Evolutionary conservation across 2,797 vertebrate genomes (phyloP).

Genomic region (Sternarchorhynchus goeldii): DNA sequence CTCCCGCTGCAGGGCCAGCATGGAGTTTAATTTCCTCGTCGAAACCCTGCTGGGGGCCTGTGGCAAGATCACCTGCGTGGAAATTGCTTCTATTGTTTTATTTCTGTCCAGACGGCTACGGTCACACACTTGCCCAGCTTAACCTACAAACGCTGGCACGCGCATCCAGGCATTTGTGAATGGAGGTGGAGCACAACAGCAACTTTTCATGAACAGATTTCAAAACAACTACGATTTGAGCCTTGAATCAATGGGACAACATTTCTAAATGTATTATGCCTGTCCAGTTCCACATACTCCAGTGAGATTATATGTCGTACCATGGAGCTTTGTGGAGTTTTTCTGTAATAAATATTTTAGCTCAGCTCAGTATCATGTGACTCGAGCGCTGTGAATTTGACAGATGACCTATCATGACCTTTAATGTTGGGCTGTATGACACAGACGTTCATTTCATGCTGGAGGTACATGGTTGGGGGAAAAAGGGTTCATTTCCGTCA

Average conservation of each 20-base stretch:
- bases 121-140: conserved; percentile 28
- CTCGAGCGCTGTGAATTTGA: conserved; percentile 29
- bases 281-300: background rate
- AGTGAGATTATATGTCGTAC: background rate
- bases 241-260: conserved; percentile 32
- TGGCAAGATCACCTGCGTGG: conserved; percentile 63
- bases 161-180: conserved; percentile 1
- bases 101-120: conserved; percentile 47
- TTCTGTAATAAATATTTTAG: background rate
- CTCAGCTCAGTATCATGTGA: background rate
- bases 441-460: conserved; percentile 28
- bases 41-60: conserved; percentile 69
- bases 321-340: background rate
- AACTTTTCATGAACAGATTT: conserved; percentile 17
- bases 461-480: background rate
- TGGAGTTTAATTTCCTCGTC: conserved; percentile 73
- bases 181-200: conserved; percentile 14
- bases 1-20: conserved; percentile 54
- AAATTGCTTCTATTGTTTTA: conserved; percentile 55
- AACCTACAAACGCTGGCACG: conserved; percentile 20
- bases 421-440: conserved; percentile 66
- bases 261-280: conserved; percentile 26
- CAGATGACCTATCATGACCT: conserved; percentile 67
- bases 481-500: background rate
- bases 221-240: conserved; percentile 20